Percentiles rank a stretch among this genome's conserved stretches.
These are phyloP conservation scores for Wiebesia pumilae DNA, from an alignment of 1,140 invertebrate genomes.

Conservation along the genomic window DNA sequence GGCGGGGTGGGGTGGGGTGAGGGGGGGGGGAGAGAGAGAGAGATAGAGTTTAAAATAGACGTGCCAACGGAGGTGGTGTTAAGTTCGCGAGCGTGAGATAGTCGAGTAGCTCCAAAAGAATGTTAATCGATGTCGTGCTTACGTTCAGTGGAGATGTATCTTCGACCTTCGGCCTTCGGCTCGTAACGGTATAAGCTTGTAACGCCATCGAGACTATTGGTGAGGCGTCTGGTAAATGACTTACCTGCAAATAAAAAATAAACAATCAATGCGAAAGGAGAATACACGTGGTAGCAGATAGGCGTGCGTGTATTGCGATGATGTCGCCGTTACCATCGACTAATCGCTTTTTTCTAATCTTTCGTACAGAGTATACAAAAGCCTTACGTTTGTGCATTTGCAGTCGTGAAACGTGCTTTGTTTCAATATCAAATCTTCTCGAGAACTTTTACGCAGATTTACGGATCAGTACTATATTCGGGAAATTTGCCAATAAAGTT, in stretches of 20 bases:
- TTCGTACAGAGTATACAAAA: background rate
- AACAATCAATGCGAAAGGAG: constrained; percentile 59
- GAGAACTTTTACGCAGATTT: too few species aligned
- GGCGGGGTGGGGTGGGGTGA: background rate
- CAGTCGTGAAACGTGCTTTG: too few species aligned
- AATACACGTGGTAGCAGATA: background rate
- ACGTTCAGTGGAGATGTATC: constrained; percentile 59
- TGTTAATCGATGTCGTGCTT: constrained; percentile 64
- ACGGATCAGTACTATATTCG: too few species aligned
- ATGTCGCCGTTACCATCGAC: background rate
- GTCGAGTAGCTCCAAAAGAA: constrained; percentile 53
- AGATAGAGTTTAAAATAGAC: constrained; percentile 27
- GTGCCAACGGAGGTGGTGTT: background rate
- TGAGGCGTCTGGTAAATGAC: constrained; percentile 50
- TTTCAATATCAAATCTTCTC: too few species aligned
- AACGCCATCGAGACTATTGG: constrained; percentile 2
- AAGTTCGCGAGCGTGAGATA: constrained; percentile 44
- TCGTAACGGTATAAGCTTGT: constrained; percentile 58
- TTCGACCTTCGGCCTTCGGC: constrained; percentile 63
- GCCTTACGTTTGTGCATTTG: too few species aligned
- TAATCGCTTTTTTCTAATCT: constrained; percentile 8
- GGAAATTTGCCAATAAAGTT: too few species aligned
- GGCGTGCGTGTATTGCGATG: background rate
- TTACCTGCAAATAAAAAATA: constrained; percentile 61
- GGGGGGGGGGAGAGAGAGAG: background rate